phyloP scores from a whole-genome alignment of 2,797 vertebrate species.

The Sebastiscus albofasciatus region DNA sequence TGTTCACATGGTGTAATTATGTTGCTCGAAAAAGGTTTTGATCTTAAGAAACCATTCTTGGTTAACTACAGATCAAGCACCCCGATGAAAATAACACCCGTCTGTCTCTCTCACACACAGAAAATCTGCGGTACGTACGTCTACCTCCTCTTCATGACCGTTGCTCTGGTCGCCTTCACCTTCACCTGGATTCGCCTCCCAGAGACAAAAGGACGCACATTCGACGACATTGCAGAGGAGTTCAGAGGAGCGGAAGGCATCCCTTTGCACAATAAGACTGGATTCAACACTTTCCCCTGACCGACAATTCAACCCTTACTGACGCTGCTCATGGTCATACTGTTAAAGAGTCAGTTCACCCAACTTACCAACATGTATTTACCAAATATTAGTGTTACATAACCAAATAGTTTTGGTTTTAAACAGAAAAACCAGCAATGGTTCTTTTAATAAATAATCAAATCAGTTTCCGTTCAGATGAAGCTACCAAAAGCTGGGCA shows the following conservation, averaged over 20 bases:
- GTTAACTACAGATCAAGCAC: not conserved
- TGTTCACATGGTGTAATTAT: not conserved
- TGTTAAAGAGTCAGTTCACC: not conserved
- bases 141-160: constrained; percentile 78
- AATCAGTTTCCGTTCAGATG: too few species aligned
- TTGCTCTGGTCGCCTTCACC: constrained; percentile 68
- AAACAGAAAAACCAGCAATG: not conserved
- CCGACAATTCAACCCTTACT: not conserved
- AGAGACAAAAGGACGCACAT: constrained; percentile 82
- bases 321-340: not conserved
- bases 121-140: constrained; percentile 74
- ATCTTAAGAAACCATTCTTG: not conserved
- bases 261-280: constrained; percentile 73
- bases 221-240: constrained; percentile 77
- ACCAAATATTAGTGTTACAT: not conserved
- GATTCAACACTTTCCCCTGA: constrained; percentile 84
- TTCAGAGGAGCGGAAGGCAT: constrained; percentile 78
- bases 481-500: too few species aligned
- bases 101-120: constrained; percentile 46
- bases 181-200: constrained; percentile 78
- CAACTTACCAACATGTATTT: not conserved
- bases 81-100: not conserved
- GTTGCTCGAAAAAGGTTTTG: not conserved
- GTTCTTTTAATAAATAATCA: not conserved
- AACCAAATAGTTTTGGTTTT: not conserved